Evolutionary conservation across 2,797 vertebrate species (phyloP).

Genomic region (Sphaeramia orbicularis): DNA sequence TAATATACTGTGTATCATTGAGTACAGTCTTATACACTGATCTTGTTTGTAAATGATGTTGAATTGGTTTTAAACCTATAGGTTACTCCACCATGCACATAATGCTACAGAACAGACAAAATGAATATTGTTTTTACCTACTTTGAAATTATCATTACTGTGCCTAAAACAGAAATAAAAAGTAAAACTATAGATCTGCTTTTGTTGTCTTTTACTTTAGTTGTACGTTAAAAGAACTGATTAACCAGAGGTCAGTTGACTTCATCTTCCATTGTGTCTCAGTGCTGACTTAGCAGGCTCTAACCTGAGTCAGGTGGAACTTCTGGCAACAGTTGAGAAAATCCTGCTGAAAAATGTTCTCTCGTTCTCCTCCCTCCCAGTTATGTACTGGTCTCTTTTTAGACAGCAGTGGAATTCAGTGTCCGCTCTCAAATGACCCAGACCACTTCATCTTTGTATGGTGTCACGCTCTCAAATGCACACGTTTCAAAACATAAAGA

Average conservation of each 20-base stretch:
- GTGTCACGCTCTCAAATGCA: constrained; percentile 17
- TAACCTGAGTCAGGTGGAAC: constrained; percentile 40
- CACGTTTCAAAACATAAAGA: constrained; percentile 29
- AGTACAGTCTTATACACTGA: constrained; percentile 63
- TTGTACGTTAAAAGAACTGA: neutral
- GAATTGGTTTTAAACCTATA: constrained; percentile 25
- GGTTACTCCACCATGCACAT: constrained; percentile 38
- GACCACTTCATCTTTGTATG: constrained; percentile 56
- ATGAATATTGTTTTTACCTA: constrained; percentile 61
- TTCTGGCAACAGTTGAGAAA: constrained; percentile 52
- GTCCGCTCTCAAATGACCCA: constrained; percentile 64
- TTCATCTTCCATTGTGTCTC: constrained; percentile 5
- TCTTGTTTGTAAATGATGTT: constrained; percentile 51
- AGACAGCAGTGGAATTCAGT: constrained; percentile 67
- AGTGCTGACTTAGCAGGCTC: constrained; percentile 15
- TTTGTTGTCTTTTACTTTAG: constrained; percentile 9
- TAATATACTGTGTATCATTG: constrained; percentile 57
- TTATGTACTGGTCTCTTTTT: constrained; percentile 76
- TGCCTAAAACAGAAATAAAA: constrained; percentile 59
- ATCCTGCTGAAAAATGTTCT: constrained; percentile 51
- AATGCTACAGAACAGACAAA: constrained; percentile 28
- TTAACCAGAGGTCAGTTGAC: neutral
- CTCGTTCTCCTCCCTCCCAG: constrained; percentile 50
- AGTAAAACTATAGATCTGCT: constrained; percentile 11
- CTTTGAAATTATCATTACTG: constrained; percentile 44